Conservation (phyloP, 2,888 invertebrate species). For the Brachyopa scutellaris region DNA sequence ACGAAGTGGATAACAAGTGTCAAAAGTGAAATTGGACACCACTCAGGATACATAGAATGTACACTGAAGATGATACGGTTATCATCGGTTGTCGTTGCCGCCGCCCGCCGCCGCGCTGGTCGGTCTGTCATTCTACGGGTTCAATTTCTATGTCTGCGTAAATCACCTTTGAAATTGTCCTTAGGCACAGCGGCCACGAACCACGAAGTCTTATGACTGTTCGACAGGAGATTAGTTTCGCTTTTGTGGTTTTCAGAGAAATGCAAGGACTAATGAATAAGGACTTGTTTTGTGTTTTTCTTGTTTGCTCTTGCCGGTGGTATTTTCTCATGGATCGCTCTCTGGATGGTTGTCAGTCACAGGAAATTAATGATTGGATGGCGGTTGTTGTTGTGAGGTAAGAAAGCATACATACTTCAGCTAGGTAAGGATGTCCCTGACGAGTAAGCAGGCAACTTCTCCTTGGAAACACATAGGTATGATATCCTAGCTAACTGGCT, state of each 20-base stretch:
- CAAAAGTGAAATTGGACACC: conserved; percentile 66
- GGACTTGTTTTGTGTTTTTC: conserved; percentile 13
- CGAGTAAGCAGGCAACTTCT: not conserved
- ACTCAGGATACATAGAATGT: conserved; percentile 16
- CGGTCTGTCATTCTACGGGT: conserved; percentile 39
- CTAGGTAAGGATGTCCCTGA: conserved; percentile 9
- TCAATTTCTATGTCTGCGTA: conserved; percentile 43
- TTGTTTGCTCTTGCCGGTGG: not conserved
- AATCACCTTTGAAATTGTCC: conserved; percentile 56
- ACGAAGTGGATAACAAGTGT: conserved; percentile 53
- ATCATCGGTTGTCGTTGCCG: conserved; percentile 8
- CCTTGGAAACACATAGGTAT: conserved; percentile 1
- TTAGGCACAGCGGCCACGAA: conserved; percentile 11
- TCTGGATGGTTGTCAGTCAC: not conserved
- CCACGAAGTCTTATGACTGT: conserved; percentile 59
- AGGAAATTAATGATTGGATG: not conserved
- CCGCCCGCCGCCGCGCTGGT: too few species aligned
- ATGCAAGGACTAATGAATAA: conserved; percentile 40
- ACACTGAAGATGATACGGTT: conserved; percentile 17
- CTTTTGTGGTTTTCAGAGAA: conserved; percentile 57
- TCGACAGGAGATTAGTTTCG: conserved; percentile 52
- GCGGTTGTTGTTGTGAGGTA: too few species aligned
- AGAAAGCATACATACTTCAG: too few species aligned
- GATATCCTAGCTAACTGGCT: conserved; percentile 2
- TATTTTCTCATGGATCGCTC: not conserved